Conservation (phyloP, 2,797 vertebrate species). For the Pangasius sanitwongsei region DNA sequence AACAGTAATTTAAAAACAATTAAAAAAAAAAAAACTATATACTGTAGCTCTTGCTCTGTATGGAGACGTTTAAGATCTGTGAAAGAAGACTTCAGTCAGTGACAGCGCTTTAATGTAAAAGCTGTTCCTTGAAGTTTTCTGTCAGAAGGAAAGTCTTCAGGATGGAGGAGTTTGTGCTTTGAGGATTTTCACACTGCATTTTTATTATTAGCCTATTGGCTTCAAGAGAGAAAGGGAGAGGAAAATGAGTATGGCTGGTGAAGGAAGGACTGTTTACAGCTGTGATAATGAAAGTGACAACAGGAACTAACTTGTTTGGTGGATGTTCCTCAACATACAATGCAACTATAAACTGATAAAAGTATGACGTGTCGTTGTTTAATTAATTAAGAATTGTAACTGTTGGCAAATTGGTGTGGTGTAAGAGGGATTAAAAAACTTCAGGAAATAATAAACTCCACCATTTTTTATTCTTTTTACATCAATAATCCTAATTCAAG, state of each 20-base stretch:
- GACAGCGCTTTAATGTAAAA: neutral
- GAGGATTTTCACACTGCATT: neutral
- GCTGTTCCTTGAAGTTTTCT: neutral
- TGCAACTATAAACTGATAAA: neutral
- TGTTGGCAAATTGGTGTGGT: neutral
- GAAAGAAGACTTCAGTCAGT: neutral
- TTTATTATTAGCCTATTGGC: neutral
- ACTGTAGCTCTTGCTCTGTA: neutral
- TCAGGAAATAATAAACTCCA: neutral
- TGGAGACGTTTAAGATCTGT: neutral
- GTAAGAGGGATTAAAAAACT: neutral
- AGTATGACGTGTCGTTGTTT: neutral
- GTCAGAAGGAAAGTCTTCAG: neutral
- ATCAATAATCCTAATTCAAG: neutral
- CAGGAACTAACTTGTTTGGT: neutral
- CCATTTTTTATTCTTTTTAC: neutral
- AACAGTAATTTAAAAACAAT: neutral
- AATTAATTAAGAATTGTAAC: neutral
- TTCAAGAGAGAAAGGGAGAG: neutral
- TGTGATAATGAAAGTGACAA: neutral
- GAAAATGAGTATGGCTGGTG: neutral
- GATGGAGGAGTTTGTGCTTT: neutral
- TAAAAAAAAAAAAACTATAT: neutral
- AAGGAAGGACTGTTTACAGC: neutral
- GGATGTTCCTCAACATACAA: neutral